Conservation (phyloP, 2,888 invertebrate species). For the Himalopsyche anomala region DNA sequence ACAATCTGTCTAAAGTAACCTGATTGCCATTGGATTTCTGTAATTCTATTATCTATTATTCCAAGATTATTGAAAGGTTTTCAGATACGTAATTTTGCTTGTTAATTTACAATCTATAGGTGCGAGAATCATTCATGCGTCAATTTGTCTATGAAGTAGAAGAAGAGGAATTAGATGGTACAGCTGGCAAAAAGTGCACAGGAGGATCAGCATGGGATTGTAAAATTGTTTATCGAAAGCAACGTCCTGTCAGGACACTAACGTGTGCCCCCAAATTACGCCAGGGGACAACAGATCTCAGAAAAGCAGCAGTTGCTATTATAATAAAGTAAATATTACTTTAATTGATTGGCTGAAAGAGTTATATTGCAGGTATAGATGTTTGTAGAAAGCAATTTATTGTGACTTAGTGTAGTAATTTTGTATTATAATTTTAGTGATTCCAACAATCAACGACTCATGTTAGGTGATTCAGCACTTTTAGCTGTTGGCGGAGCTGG, state of each 20-base stretch:
- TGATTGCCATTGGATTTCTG: too few species aligned
- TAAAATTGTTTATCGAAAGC: slow-evolving; percentile 88
- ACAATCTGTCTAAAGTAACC: too few species aligned
- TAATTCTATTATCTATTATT: too few species aligned
- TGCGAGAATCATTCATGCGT: slow-evolving; percentile 98
- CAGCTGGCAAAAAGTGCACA: slow-evolving; percentile 69
- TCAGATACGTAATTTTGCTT: slow-evolving; percentile 50
- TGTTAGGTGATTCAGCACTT: slow-evolving; percentile 95
- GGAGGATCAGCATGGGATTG: slow-evolving; percentile 76
- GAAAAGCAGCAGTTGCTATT: slow-evolving; percentile 88
- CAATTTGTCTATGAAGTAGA: slow-evolving; percentile 96
- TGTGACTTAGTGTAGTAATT: neutral
- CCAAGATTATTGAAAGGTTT: neutral
- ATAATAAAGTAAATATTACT: slow-evolving; percentile 86
- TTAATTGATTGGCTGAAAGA: slow-evolving; percentile 53
- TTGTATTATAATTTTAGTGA: slow-evolving; percentile 78
- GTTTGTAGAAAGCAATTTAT: neutral
- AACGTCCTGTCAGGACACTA: slow-evolving; percentile 88
- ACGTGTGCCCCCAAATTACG: slow-evolving; percentile 89
- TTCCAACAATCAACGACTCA: slow-evolving; percentile 94
- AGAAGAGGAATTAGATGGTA: slow-evolving; percentile 83
- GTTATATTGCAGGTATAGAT: too few species aligned
- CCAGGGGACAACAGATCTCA: slow-evolving; percentile 86
- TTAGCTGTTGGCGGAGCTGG: slow-evolving; percentile 88
- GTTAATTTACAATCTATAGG: slow-evolving; percentile 72